Base-by-base conservation (phyloP, 1,140 invertebrate species). In the Glossosoma conforme region DNA sequence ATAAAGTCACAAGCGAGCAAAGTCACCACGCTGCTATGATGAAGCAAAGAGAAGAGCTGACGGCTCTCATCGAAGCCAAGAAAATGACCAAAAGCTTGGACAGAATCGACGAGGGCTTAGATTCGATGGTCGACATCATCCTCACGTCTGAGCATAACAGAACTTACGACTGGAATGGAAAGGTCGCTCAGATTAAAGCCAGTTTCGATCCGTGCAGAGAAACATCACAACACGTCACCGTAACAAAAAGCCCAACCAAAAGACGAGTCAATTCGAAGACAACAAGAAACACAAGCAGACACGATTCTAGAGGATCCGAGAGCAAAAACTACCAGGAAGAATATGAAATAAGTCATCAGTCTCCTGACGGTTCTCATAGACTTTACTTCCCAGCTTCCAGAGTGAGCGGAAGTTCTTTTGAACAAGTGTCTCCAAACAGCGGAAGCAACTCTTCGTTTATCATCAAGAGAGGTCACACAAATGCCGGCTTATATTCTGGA, bases 71-170 rank as follows among this genome's bases (percentile, higher is more conserved):
- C 52, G 77, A 74, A 66, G 77, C 69, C 37, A 76, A 77, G 40
- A 72, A 78, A 22, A 70, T 85, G 38, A 84, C 84, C 1, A 89
- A 89, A 67, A 89, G 85, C 47, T 65, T 89, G 21, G 86, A 90
- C 50, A 77, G 85, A 40, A 83, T 89, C 3, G 85, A 87, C 57
- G 85, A 88, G 58, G 83, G 83, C 8, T 62, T 86, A 0, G 83
- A 87, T 51, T 78, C 83, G 1, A 79, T 86, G 73, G 78, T 86
- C 0, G 80, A 86, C 59, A 85, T 86, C 14, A 78, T 86, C 1
- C 70, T 85, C 11, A 76, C 77, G 4, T 61, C 69, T 0, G 73
- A 76, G 62, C 70, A 68, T 3, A 69, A 69, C 13, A 77, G 74
- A 24, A 65, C 66, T 38, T 77, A 70, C 33, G 72, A 75, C 49